Evolutionary conservation across 2,797 vertebrate species (phyloP), one percentile per base, ranked within the genome.

Genomic region (Schizopygopsis pylzovi): DNA sequence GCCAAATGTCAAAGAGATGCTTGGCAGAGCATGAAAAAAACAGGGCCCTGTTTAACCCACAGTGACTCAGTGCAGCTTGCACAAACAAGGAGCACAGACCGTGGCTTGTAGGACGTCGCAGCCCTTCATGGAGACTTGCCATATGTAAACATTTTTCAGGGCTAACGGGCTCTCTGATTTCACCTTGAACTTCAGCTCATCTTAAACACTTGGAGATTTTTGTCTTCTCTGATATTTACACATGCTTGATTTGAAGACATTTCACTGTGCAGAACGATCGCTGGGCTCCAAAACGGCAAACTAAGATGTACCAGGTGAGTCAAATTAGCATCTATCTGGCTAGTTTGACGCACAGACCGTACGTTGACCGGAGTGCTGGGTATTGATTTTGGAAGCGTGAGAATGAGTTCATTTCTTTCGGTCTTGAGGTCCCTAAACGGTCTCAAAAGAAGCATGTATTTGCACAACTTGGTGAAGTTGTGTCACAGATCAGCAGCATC

Each of bases 61-160:
- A 90, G 91, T 93, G 94, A 94, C 89, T 95, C 94, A 94, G 91
- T 91, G 91, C 94, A 94, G 92, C 94, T 94, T 95, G 90, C 93
- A 91, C 93, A 95, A 95, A 96, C 91, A 95, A 84, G 82, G 77
- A 93, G 90, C 91, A 95, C 93, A 95, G 89, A 95, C 93, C 91
- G 89, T 89, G 89, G 91, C 93, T 95, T 95, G 93, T 95, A 91
- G 90, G 87, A 65, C 84, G 79, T 37, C 7, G 87, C 61, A 28
- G 84, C 52, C 82, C 79, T 90, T 87, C 87, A 59, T 86, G 65
- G 76, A 82, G 82, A 18, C 79, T 86, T 68, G 81, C 88, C 78
- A 86, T 89, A 87, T 82, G 88, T 92, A 91, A 92, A 93, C 92
- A 94, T 93, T 90, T 92, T 89, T 91, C 77, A 85, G 87, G 89